These are phyloP conservation scores for Muntiacus reevesi DNA, from an alignment of 2,113 vertebrate species.

Conservation along the genomic window DNA sequence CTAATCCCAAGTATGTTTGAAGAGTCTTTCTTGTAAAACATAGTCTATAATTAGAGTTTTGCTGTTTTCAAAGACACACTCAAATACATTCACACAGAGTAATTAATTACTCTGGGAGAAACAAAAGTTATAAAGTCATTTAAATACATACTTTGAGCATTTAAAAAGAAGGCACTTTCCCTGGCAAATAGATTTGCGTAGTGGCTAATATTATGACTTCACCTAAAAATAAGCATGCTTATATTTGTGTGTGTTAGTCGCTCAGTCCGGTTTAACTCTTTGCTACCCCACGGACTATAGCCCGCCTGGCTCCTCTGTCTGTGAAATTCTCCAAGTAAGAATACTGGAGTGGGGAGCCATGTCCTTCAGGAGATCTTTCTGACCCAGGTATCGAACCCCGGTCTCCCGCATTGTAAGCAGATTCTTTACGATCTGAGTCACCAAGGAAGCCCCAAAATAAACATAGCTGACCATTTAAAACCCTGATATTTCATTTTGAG, in stretches of 20 bases:
- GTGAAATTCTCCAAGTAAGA: not conserved
- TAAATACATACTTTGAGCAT: not conserved
- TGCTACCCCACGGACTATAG: not conserved
- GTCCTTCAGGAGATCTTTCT: not conserved
- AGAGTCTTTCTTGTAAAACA: not conserved
- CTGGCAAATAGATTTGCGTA: not conserved
- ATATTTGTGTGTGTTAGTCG: not conserved
- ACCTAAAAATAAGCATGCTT: not conserved
- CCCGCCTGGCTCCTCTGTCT: not conserved
- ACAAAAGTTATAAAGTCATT: not conserved
- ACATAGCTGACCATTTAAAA: not conserved
- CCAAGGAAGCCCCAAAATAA: not conserved
- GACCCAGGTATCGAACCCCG: not conserved
- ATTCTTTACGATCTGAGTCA: not conserved
- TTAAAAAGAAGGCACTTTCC: not conserved
- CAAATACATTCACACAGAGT: not conserved
- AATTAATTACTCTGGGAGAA: not conserved
- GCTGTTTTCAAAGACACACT: not conserved
- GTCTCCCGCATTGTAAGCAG: not conserved
- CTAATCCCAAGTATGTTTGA: not conserved
- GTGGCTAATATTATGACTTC: not conserved
- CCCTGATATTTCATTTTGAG: not conserved
- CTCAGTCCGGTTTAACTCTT: not conserved
- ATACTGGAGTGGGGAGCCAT: not conserved
- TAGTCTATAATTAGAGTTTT: not conserved